Conservation (phyloP, 2,113 vertebrate genomes). For the Ptyas mucosa region DNA sequence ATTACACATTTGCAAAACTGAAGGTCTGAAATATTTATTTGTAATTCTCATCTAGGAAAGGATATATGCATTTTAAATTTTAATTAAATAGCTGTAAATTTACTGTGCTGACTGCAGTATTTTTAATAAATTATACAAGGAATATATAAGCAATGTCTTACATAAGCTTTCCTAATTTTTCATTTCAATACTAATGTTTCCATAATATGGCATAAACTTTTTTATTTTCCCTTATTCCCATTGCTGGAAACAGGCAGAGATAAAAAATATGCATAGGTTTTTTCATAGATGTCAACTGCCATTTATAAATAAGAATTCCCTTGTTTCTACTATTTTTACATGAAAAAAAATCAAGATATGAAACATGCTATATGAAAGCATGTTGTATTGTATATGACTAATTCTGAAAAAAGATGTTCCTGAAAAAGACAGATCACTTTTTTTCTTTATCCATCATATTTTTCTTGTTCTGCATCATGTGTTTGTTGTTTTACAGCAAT, state of each 20-base stretch:
- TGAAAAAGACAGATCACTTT: neutral
- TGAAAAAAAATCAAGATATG: neutral
- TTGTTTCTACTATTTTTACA: neutral
- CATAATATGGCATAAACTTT: neutral
- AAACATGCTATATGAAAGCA: neutral
- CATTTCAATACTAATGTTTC: neutral
- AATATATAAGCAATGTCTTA: neutral
- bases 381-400: neutral
- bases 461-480: neutral
- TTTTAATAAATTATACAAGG: neutral
- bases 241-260: neutral
- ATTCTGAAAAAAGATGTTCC: neutral
- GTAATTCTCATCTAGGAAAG: neutral
- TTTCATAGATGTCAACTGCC: neutral
- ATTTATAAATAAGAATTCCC: neutral
- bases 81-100: neutral
- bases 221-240: neutral
- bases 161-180: neutral
- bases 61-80: neutral
- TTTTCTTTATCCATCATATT: neutral
- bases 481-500: neutral
- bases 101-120: neutral
- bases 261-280: neutral
- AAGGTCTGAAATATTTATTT: neutral
- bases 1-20: neutral